These are phyloP conservation scores for Scytalopus superciliaris DNA, from an alignment of 2,113 vertebrate genomes.

Conservation along the genomic window DNA sequence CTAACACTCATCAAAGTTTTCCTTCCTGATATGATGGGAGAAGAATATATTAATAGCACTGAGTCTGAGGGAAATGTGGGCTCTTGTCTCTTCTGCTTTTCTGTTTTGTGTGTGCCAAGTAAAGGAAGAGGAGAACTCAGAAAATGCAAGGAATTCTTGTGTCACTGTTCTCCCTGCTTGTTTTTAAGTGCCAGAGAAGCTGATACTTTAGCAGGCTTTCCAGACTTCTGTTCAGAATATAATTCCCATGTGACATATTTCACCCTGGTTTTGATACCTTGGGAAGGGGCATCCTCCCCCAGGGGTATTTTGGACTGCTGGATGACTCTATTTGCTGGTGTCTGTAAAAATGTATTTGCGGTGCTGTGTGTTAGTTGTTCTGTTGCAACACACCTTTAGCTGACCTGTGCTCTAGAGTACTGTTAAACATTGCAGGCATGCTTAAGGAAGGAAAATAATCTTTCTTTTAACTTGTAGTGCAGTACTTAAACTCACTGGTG, in stretches of 20 bases:
- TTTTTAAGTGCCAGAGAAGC: background rate
- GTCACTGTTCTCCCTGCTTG: background rate
- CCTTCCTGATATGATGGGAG: background rate
- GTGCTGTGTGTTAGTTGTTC: background rate
- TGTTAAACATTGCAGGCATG: constrained; percentile 8
- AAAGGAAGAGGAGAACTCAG: background rate
- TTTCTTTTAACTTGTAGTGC: background rate
- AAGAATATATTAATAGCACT: background rate
- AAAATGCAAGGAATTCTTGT: background rate
- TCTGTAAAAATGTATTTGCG: background rate
- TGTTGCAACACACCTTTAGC: background rate
- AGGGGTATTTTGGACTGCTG: background rate
- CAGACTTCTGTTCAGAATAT: background rate
- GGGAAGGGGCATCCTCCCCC: background rate
- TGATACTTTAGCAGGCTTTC: background rate
- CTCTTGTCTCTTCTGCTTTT: background rate
- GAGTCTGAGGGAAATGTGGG: background rate
- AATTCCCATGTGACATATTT: background rate
- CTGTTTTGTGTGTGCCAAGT: background rate
- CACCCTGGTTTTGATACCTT: background rate
- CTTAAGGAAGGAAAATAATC: background rate
- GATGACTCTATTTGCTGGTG: background rate
- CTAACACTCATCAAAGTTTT: background rate
- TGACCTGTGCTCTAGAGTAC: background rate
- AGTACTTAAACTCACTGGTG: background rate